Evolutionary conservation across 1,140 invertebrate species (phyloP), one percentile per base, ranked within the genome.

Genomic region (Neuroterus valhalla): DNA sequence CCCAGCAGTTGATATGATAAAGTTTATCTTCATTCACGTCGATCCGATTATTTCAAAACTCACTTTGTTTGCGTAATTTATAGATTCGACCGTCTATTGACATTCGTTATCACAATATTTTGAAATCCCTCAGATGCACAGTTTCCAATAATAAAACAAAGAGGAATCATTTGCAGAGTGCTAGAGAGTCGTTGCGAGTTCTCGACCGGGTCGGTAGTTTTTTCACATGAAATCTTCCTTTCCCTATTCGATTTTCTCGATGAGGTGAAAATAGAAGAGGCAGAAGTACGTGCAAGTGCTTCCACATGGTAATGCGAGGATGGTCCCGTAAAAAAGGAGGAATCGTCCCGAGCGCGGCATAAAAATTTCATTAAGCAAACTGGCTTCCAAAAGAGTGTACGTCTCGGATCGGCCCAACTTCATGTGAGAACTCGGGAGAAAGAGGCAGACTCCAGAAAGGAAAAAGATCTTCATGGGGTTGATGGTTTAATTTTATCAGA

Each of bases 321-420:
- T 50, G 70, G 38, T 55, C 43, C 67, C 55, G 67, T n/a, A 68
- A 79, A 82, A 73, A 77, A 68, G 68, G 72, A 77, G 72, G 48
- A 67, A 78, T 73, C 70, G 77, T 81, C 66, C 76, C 79, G 76
- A 77, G 78, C 77, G 79, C 69, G 81, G 82, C 78, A 77, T 84
- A 85, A 83, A 85, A 85, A 85, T 84, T 84, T 84, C 83, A 85
- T 85, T 84, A 83, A 77, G 81, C 78, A 83, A 85, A 82, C 81
- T 78, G 81, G 75, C 81, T 83, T 81, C 73, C 71, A 70, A 84
- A 84, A 79, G 79, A 80, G 79, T 68, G 77, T 72, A 71, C 74
- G 76, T 72, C 78, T 10, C 6, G 68, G 74, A 71, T 79, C 78
- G 66, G 26, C 66, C 77, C 78, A 80, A 74, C 74, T 73, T 70